Conservation (phyloP, 2,888 invertebrate species). For the Drosophila lutescens region DNA sequence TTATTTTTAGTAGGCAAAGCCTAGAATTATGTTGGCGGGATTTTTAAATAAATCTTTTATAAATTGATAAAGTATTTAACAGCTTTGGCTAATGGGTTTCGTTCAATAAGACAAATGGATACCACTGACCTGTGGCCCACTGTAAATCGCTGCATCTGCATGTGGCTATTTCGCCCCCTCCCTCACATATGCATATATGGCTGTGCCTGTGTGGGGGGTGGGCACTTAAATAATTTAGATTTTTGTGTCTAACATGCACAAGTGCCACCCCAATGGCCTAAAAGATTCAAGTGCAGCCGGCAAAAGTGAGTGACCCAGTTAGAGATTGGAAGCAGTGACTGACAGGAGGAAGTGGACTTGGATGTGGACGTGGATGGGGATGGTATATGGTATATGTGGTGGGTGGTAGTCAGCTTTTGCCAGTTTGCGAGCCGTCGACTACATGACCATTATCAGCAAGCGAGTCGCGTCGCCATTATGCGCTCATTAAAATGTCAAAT, state of each 20-base stretch:
- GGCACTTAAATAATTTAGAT: constrained; percentile 81
- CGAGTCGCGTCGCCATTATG: constrained; percentile 64
- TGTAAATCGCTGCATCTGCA: constrained; percentile 5
- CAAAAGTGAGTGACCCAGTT: constrained; percentile 78
- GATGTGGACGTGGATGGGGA: not conserved
- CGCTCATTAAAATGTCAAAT: constrained; percentile 80
- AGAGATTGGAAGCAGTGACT: constrained; percentile 30
- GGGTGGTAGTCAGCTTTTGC: constrained; percentile 1
- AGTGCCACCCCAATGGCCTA: constrained; percentile 76
- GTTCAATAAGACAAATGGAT: no score
- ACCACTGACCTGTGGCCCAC: not conserved
- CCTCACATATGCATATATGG: constrained; percentile 8
- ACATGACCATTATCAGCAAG: constrained; percentile 45
- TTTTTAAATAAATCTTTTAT: not conserved
- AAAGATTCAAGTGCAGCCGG: constrained; percentile 80
- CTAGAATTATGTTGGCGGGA: not conserved
- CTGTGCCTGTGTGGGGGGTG: constrained; percentile 28
- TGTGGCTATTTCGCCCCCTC: constrained; percentile 33
- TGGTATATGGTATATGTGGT: not conserved
- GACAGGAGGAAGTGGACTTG: constrained; percentile 15
- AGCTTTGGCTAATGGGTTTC: not conserved
- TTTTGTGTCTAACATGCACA: constrained; percentile 82
- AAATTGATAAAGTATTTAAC: not conserved
- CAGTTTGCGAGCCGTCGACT: constrained; percentile 27
- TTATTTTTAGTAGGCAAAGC: no score